A percentile compares a stretch with the other conserved stretches of the same genome.
Evolutionary conservation across 2,797 vertebrate genomes (phyloP).

Genomic region (Scyliorhinus canicula): DNA sequence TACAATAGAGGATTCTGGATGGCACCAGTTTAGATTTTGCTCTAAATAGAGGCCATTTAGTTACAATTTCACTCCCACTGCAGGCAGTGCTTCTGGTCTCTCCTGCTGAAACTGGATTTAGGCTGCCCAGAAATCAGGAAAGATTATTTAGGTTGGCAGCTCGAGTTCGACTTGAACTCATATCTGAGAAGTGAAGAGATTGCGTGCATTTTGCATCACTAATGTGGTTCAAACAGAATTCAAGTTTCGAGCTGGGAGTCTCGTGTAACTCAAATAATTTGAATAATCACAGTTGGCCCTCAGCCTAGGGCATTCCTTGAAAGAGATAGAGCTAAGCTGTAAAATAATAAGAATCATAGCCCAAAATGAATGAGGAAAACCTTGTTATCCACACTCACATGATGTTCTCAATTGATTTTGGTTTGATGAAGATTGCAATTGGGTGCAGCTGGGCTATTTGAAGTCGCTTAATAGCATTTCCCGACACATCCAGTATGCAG

Average conservation of each 20-base stretch:
- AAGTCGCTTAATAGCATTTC: conserved; percentile 94
- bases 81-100: neutral
- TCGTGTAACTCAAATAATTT: neutral
- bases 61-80: neutral
- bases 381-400: conserved; percentile 67
- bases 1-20: neutral
- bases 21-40: neutral
- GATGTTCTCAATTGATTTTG: conserved; percentile 92
- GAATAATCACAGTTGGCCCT: neutral
- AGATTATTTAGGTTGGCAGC: neutral
- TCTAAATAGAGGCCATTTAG: too few relatives aligned
- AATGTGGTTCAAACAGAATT: neutral
- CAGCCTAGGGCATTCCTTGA: neutral
- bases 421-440: conserved; percentile 91
- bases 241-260: neutral
- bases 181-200: neutral
- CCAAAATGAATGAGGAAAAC: neutral
- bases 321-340: neutral
- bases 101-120: neutral
- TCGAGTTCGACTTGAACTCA: neutral
- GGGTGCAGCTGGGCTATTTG: conserved; percentile 88
- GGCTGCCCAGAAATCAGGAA: neutral
- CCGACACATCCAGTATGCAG: conserved; percentile 94
- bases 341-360: neutral
- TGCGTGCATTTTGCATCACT: neutral